Evolutionary conservation across 1,140 invertebrate genomes (phyloP).

Genomic region (Ruditapes philippinarum): DNA sequence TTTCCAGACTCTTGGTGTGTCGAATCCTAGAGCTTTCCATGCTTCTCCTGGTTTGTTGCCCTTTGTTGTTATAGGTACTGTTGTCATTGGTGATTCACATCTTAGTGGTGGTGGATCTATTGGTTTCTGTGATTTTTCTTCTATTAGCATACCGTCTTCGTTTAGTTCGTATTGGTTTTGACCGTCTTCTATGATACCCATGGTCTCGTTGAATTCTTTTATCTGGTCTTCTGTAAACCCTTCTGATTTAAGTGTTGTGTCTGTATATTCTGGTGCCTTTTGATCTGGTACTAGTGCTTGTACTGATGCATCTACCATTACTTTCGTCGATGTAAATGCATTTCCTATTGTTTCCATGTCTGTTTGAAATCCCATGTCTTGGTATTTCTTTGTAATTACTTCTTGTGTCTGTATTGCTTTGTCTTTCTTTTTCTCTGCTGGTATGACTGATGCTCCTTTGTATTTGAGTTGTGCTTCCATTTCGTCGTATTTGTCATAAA

Average conservation of each 20-base stretch:
- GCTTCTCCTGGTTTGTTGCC: no score
- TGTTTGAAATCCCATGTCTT: not conserved
- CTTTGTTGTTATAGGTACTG: no score
- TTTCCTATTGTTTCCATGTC: no score
- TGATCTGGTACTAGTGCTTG: not conserved
- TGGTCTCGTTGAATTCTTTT: not conserved
- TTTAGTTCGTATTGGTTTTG: not conserved
- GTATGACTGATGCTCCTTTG: no score
- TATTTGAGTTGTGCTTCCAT: not conserved
- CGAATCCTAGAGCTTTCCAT: no score
- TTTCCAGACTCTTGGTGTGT: no score
- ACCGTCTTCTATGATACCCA: not conserved
- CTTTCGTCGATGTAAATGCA: no score
- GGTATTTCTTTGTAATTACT: not conserved
- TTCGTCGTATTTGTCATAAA: not conserved
- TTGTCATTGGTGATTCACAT: no score
- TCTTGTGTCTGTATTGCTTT: not conserved
- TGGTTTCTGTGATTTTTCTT: not conserved
- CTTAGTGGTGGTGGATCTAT: not conserved
- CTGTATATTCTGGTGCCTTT: not conserved
- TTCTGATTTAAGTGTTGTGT: not conserved
- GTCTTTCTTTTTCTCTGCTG: not conserved
- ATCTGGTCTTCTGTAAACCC: not conserved
- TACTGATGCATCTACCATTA: not conserved
- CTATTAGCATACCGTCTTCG: not conserved